A percentile compares a stretch with the other conserved stretches of the same genome.
Evolutionary conservation across 1,140 invertebrate genomes (phyloP).

Genomic region (Drosophila persimilis): DNA sequence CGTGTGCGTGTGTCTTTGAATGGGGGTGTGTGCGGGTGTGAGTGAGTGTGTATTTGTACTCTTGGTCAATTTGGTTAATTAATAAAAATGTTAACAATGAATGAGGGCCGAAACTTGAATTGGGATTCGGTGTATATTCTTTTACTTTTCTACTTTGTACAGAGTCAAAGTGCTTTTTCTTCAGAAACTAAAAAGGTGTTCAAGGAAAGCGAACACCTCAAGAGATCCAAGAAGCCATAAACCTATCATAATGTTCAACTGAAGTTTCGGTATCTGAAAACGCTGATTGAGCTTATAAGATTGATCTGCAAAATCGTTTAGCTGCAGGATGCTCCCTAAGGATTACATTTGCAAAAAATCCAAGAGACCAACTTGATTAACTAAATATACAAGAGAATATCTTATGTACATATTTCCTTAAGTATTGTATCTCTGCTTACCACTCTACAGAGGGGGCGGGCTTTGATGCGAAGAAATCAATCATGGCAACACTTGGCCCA

Average conservation of each 20-base stretch:
- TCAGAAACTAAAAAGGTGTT: too few relatives aligned
- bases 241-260: too few relatives aligned
- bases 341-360: not conserved
- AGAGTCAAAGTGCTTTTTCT: too few relatives aligned
- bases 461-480: constrained; percentile 46
- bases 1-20: not conserved
- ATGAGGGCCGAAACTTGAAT: constrained; percentile 23
- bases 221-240: too few relatives aligned
- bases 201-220: too few relatives aligned
- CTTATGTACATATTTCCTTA: constrained; percentile 12
- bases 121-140: not conserved
- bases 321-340: too few relatives aligned
- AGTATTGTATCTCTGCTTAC: constrained; percentile 25
- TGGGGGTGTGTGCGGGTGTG: not conserved
- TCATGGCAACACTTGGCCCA: constrained; percentile 46
- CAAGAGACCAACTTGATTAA: constrained; percentile 22
- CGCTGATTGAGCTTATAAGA: too few relatives aligned
- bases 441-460: constrained; percentile 14
- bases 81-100: constrained; percentile 68
- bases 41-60: constrained; percentile 10
- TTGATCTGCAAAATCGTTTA: too few relatives aligned
- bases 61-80: constrained; percentile 70
- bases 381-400: constrained; percentile 22
- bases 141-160: too few relatives aligned
- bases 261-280: too few relatives aligned